These are phyloP conservation scores for Blera fallax DNA, from an alignment of 2,888 invertebrate species.

Conservation along the genomic window DNA sequence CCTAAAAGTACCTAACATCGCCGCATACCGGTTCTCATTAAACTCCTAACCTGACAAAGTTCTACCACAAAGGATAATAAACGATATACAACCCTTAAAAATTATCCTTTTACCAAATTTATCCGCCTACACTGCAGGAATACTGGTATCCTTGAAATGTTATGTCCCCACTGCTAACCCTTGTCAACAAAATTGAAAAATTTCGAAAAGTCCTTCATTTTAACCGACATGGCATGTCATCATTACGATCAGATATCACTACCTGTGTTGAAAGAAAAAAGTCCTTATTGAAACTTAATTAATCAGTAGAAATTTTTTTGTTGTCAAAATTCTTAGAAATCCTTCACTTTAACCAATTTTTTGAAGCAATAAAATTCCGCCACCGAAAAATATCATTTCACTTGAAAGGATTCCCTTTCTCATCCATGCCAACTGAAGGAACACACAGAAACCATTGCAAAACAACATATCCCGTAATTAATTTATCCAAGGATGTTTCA, in stretches of 20 bases:
- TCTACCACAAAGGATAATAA: too few species aligned
- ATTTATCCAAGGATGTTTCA: background rate
- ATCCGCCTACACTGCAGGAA: background rate
- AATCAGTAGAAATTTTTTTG: background rate
- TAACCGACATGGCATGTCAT: background rate
- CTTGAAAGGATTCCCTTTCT: background rate
- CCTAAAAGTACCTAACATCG: too few species aligned
- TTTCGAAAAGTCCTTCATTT: background rate
- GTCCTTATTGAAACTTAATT: background rate
- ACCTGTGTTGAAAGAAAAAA: background rate
- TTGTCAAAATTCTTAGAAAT: background rate
- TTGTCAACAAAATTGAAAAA: background rate
- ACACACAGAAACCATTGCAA: slow-evolving; percentile 15
- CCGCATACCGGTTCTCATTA: too few species aligned
- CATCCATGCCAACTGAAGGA: background rate
- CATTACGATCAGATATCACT: background rate
- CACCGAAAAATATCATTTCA: background rate
- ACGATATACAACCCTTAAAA: background rate
- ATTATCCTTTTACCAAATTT: background rate
- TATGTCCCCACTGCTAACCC: background rate
- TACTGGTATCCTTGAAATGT: background rate
- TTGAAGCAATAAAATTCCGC: background rate
- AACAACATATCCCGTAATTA: slow-evolving; percentile 1
- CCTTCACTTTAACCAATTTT: background rate
- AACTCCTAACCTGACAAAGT: too few species aligned